Base-by-base conservation (phyloP, 2,113 vertebrate species). In the Psilopsiagon aymara region DNA sequence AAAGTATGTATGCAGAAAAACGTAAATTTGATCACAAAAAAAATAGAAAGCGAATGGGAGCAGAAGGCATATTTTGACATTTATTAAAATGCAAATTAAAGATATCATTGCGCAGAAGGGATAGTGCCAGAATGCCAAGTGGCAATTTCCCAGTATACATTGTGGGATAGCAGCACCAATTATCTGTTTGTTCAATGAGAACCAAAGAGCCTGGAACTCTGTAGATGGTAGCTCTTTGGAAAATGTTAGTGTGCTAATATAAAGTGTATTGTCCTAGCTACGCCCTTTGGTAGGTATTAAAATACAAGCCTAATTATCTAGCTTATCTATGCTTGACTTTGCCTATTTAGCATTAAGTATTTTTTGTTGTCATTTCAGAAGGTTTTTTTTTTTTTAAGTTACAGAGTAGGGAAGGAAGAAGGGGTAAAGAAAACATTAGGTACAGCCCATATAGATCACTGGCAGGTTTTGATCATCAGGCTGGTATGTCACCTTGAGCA, bases 81-180 rank as follows among this genome's bases (percentile, higher is more conserved):
- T 94, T 91, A 88, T 94, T 95, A 94, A 64, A 57, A 89, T 89
- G 81, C 80, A 96, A 86, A 91, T 95, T 81, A 75, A 81, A 81
- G 57, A 51, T 70, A 33, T 31, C 18, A 15, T 75, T 75, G 60
- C 60, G 73, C 75, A 91, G 88, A 95, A 89, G 47, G 57, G 39
- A 17, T 78, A 35, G 47, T 46, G 83, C 69, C 76, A 75, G 60
- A 78, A 75, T 91, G 88, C 88, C 91, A 95, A 90, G 24, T 82
- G 80, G 77, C 60, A 89, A 7, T 82, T 94, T 94, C 88, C 64
- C 51, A 82, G 11, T 71, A 0, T 67, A 16, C 39, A 9, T 43
- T 67, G 60, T 44, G 19, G 66, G 33, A 66, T 17, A 44, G 47
- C 47, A n/a, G 25, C 13, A 63, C 69, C 87, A 73, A 84, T 94